Evolutionary conservation across 2,113 vertebrate species (phyloP).

Genomic region (Petromus typicus): DNA sequence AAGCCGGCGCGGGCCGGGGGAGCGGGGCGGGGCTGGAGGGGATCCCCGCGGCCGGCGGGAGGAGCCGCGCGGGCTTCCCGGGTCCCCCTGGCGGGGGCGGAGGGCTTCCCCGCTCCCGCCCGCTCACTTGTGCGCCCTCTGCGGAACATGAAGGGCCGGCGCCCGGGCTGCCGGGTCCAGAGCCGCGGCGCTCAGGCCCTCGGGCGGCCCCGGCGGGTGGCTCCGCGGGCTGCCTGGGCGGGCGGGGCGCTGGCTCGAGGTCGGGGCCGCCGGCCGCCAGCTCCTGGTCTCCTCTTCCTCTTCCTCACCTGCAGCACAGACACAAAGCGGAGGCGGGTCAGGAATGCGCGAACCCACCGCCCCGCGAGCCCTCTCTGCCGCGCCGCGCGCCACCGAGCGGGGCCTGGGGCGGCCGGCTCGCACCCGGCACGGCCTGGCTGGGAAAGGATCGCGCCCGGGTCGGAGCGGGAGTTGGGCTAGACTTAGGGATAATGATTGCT

Average conservation of each 20-base stretch:
- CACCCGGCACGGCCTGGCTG: background rate
- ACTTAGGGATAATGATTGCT: background rate
- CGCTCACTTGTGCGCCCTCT: constrained; percentile 79
- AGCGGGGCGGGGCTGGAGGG: constrained; percentile 77
- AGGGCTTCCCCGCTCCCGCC: constrained; percentile 73
- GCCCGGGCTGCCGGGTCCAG: constrained; percentile 55
- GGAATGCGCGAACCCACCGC: background rate
- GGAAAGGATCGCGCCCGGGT: background rate
- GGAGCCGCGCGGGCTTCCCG: constrained; percentile 71
- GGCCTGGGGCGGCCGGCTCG: background rate
- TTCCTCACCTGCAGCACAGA: constrained; percentile 73
- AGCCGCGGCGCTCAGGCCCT: constrained; percentile 46
- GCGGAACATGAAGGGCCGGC: constrained; percentile 79
- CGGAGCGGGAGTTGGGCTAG: background rate
- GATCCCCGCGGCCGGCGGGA: constrained; percentile 71
- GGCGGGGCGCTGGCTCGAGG: background rate
- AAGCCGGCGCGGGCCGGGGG: constrained; percentile 58
- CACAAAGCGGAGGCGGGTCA: constrained; percentile 64
- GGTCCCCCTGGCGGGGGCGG: constrained; percentile 80
- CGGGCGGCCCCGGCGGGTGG: background rate
- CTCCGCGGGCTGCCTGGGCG: background rate
- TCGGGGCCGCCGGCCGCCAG: background rate
- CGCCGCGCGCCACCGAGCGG: background rate
- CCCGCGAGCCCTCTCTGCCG: background rate
- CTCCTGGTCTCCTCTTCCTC: background rate